phyloP scores from a whole-genome alignment of 53 echinoderm and acorn worm genomes.

The Paelopatides confundens region DNA sequence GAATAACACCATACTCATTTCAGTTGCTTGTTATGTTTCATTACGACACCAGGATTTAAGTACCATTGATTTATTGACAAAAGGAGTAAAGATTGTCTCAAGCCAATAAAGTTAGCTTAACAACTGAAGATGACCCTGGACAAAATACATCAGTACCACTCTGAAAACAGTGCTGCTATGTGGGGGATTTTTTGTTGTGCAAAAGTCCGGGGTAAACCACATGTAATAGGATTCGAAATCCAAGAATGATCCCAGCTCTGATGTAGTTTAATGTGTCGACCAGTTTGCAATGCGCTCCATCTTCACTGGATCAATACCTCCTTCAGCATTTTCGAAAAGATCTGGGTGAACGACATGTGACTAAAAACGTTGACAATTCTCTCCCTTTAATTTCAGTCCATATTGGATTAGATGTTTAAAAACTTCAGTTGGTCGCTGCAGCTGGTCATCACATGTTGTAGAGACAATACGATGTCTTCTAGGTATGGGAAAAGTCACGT shows the following conservation, averaged over 20 bases:
- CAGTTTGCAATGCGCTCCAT: conserved; percentile 18
- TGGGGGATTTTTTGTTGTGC: too few species aligned
- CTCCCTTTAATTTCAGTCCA: conserved; percentile 67
- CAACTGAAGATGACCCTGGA: too few species aligned
- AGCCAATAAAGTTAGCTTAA: too few species aligned
- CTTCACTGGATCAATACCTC: conserved; percentile 50
- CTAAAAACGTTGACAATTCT: conserved; percentile 49
- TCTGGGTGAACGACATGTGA: conserved; percentile 49
- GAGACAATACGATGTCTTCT: too few species aligned
- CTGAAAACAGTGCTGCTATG: too few species aligned
- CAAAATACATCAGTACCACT: too few species aligned
- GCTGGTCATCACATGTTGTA: conserved; percentile 61
- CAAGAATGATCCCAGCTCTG: conserved; percentile 46
- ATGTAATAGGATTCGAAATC: conserved; percentile 69
- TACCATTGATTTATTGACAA: too few species aligned
- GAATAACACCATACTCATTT: too few species aligned
- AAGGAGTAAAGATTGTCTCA: too few species aligned
- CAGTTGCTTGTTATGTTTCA: too few species aligned
- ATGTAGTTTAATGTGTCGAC: conserved; percentile 24
- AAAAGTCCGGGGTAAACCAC: conserved; percentile 54
- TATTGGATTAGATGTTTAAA: conserved; percentile 30
- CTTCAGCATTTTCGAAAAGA: conserved; percentile 34
- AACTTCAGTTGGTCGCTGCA: conserved; percentile 38
- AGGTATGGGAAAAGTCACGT: too few species aligned
- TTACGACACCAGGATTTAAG: too few species aligned